Evolutionary conservation across 2,113 vertebrate species (phyloP), one percentile per base, ranked within the genome.

Genomic region (Himantopus leucocephalus): DNA sequence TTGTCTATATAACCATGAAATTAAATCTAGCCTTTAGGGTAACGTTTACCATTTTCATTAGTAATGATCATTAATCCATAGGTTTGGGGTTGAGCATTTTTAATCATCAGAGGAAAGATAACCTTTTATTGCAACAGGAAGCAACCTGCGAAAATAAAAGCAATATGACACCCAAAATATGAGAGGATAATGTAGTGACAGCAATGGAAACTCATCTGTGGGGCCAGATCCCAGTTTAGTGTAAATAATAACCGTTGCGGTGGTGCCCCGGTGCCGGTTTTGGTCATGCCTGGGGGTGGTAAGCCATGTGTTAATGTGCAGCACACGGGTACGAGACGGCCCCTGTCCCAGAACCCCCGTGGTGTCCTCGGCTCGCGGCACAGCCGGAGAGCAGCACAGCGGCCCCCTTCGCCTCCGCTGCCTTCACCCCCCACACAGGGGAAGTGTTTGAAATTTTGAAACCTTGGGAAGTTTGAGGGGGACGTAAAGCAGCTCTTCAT

Each of bases 361-460:
- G 34, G 45, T 45, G 45, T 16, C 45, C 45, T 45, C 18, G 45
- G 45, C 7, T 17, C 18, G 6, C 18, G 45, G 22, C 12, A 19
- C 0, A 2, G 68, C 24, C 6, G 35, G 22, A 43, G 60, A 9
- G 39, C 62, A 29, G 45, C 34, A 6, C 27, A 19, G 75, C 0
- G 0, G 6, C 73, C 21, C n/a, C 58, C 14, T 23, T 17, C 7
- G 2, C 41, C n/a, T 19, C 30, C 1, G 2, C 3, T 0, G 0
- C 37, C 53, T 24, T 74, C 52, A 14, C 34, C 20, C 7, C 10
- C 32, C 43, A 15, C 43, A 18, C 2, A 6, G 8, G 37, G 39
- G 27, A 21, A 14, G 6, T 35, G 20, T 19, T 18, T 16, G 9
- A 37, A 37, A 37, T 34, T 48, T 35, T 4, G 14, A 18, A 39